A percentile compares a stretch with the other conserved stretches of the same genome.
phyloP scores from a whole-genome alignment of 2,888 invertebrate genomes.

The Thecocarcelia acutangulata region DNA sequence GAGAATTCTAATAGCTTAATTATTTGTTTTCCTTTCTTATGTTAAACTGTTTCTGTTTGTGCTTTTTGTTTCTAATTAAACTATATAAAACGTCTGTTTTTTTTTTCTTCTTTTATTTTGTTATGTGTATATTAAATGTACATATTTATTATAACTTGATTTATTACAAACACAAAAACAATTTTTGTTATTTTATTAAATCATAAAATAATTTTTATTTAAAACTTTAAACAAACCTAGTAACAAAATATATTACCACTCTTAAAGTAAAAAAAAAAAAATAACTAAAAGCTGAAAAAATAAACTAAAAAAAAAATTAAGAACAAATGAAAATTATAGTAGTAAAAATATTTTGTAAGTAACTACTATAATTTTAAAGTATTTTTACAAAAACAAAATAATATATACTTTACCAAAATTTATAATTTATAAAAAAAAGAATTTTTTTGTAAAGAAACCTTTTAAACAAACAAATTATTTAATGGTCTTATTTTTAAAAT shows the following conservation, averaged over 20 bases:
- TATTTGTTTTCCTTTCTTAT: background rate
- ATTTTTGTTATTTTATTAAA: constrained; percentile 42
- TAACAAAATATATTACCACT: constrained; percentile 40
- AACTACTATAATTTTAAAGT: constrained; percentile 72
- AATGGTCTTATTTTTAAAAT: too few species aligned
- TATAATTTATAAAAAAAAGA: background rate
- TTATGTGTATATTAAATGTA: constrained; percentile 68
- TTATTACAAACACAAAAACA: constrained; percentile 14
- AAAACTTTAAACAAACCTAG: constrained; percentile 20
- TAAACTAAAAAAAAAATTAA: constrained; percentile 33
- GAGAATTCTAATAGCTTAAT: too few species aligned
- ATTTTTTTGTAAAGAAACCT: too few species aligned
- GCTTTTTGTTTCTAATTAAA: constrained; percentile 24
- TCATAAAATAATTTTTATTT: constrained; percentile 26
- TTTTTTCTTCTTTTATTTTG: constrained; percentile 48
- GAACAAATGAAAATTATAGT: constrained; percentile 67
- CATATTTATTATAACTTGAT: constrained; percentile 46
- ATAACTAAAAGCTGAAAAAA: constrained; percentile 38
- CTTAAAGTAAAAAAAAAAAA: constrained; percentile 21
- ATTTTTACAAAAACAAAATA: constrained; percentile 49
- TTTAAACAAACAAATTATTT: too few species aligned
- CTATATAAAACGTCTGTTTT: background rate
- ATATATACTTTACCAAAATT: constrained; percentile 34
- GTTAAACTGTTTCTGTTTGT: background rate
- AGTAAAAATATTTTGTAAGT: constrained; percentile 73